Evolutionary conservation across 2,797 vertebrate species (phyloP), one percentile per base, ranked within the genome.

Genomic region (Mormyrus hasselquistii): DNA sequence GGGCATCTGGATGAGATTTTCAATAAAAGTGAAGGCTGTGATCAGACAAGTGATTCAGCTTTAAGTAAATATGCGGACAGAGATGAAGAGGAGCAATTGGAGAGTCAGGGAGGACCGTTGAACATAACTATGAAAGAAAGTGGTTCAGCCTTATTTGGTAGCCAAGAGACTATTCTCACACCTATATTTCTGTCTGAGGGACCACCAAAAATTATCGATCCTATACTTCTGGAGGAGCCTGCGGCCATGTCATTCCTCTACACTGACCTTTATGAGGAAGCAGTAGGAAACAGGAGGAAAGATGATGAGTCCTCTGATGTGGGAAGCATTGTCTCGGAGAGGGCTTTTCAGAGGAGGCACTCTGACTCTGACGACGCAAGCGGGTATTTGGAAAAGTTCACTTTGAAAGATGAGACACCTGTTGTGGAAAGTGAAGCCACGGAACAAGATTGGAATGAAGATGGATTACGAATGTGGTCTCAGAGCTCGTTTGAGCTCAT

Each of bases 311-410:
- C 87, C 62, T 97, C 97, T 0, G 98, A 98, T 91, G 94, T 95
- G 55, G 98, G 97, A 91, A 98, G 96, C 19, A 92, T 95, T 82
- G 91, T 94, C 87, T 97, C 97, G 25, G 97, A 97, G 90, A 95
- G 93, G 10, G 95, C 96, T 19, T 97, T 97, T 86, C 96, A 93
- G 89, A 96, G 96, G 10, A 95, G 96, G 91, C 93, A 94, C 89
- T 98, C 97, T 91, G 97, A 98, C 91, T 95, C 95, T 25, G 97
- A 99, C 89, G 97, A 98, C 82, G 94, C 93, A 19, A 96, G 96
- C 62, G 96, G 97, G 0, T 98, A 98, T 94, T 95, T 99, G 94
- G 97, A 99, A 95, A 99, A 97, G 93, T 98, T 98, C 79, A 96
- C 84, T 91, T 96, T 99, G 90, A 98, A 96, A 93, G 97, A 99